phyloP scores from a whole-genome alignment of 2,113 vertebrate genomes.

The Phalacrocorax carbo region DNA sequence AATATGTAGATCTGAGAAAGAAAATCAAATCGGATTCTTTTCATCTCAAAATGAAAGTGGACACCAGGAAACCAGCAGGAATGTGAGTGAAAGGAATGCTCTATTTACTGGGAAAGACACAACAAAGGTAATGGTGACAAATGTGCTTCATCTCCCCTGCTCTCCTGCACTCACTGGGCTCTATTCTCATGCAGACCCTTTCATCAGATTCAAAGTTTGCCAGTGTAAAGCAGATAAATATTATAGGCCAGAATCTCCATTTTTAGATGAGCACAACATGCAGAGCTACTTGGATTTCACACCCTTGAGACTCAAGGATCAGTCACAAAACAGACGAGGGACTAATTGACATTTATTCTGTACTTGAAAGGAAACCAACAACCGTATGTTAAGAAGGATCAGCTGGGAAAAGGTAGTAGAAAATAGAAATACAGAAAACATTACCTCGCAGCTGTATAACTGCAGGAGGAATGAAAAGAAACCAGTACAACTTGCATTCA shows the following conservation, averaged over 20 bases:
- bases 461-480: neutral
- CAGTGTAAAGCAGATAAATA: neutral
- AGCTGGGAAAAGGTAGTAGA: neutral
- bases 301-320: neutral
- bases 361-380: slow-evolving; percentile 10
- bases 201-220: neutral
- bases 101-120: neutral
- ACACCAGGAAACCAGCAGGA: neutral
- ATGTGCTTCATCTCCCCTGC: neutral
- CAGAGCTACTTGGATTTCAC: neutral
- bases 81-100: neutral
- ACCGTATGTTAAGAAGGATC: neutral
- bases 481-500: neutral
- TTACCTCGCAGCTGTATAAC: neutral
- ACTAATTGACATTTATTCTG: slow-evolving; percentile 26
- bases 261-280: neutral
- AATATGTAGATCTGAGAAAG: slow-evolving; percentile 8
- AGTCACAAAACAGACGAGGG: neutral
- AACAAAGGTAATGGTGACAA: neutral
- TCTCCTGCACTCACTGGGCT: neutral
- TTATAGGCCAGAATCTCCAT: neutral
- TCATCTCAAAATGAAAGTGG: slow-evolving; percentile 25
- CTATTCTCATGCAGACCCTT: neutral
- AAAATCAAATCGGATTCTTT: slow-evolving; percentile 9
- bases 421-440: neutral